Base-by-base conservation (phyloP, 2,797 vertebrate species). In the Meda fulgida region DNA sequence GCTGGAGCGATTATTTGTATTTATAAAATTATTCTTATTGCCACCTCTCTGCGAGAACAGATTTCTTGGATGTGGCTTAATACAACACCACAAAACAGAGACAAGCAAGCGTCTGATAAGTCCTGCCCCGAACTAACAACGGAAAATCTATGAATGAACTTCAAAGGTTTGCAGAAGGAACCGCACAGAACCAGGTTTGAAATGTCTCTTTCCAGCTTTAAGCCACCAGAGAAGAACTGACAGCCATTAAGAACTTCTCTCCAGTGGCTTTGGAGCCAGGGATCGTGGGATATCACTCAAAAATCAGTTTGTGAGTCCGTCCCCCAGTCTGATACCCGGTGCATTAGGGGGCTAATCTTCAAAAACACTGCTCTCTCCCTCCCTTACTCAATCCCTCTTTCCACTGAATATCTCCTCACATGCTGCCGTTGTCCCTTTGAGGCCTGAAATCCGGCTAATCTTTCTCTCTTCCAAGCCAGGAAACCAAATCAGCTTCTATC, bases 381-480 rank as follows among this genome's bases (percentile, higher is more conserved):
- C 75, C 46, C 46, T 80, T 65, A 11, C 71, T 81, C 78, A 58
- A 71, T 81, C 81, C 70, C 83, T 65, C 36, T 81, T 81, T 84
- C 81, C 76, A 76, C 86, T 85, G 85, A 87, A 85, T 87, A 87
- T 88, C 78, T 60, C 78, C 43, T 70, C 78, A 60, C 86, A 88
- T 80, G 78, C 75, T 84, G 55, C 46, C 80, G 69, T 84, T 80
- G 80, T 87, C 75, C 81, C 85, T 90, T 88, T 84, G 84, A 89
- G 85, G 65, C 80, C 73, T 82, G 73, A 84, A 89, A 81, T 86
- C 87, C 55, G 58, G 78, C 81, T 90, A 90, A 91, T 90, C 89
- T 89, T 72, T 78, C 55, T 76, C 85, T 80, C 76, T 72, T 77
- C 81, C 66, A 78, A 78, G 46, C 26, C 60, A 75, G 71, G 77